Evolutionary conservation across 2,888 invertebrate genomes (phyloP), one percentile per base, ranked within the genome.

Genomic region (Drosophila helvetica): DNA sequence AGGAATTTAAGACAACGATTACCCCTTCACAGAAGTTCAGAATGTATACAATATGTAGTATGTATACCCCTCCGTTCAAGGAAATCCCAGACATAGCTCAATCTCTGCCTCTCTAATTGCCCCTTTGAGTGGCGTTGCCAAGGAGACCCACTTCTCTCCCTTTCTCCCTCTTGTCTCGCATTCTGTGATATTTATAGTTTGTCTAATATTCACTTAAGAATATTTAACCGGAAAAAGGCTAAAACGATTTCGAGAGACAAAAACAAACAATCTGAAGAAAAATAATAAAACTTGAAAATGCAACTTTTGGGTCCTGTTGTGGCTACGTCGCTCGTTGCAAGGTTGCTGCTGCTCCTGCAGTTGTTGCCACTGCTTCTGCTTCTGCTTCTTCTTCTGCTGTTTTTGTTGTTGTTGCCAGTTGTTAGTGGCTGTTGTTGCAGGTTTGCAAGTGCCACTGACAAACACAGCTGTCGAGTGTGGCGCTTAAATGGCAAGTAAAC

Each of bases 401-500:
- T 33, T 51, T 9, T 57, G 55, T 22, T 61, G 52, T 8, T 33
- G 38, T 27, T 33, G 57, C n/a, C 51, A 60, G 67, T 51, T 27
- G 52, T 27, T 65, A 27, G 27, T 27, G 27, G 27, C 27, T 62
- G 67, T 51, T 27, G 52, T 27, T 65, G 50, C 27, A 33, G 33
- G 33, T 33, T 61, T 58, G 38, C 60, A 62, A 57, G 65, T 68
- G 80, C 68, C 86, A 75, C 69, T 71, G 86, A 80, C 86, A 83
- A 83, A 88, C 88, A 80, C 84, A 83, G 88, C 84, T 88, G 86
- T 83, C 86, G 81, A 84, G 84, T 88, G 83, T 55, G 65, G 73
- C 78, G 84, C 87, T 80, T 88, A 88, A 88, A 86, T 86, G 88
- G 88, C 85, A 81, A 88, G 88, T 86, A 83, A 83, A 83, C 88